A percentile compares a stretch with the other conserved stretches of the same genome.
Evolutionary conservation across 2,888 invertebrate genomes (phyloP).

Genomic region (Hirudinaria manillensis): DNA sequence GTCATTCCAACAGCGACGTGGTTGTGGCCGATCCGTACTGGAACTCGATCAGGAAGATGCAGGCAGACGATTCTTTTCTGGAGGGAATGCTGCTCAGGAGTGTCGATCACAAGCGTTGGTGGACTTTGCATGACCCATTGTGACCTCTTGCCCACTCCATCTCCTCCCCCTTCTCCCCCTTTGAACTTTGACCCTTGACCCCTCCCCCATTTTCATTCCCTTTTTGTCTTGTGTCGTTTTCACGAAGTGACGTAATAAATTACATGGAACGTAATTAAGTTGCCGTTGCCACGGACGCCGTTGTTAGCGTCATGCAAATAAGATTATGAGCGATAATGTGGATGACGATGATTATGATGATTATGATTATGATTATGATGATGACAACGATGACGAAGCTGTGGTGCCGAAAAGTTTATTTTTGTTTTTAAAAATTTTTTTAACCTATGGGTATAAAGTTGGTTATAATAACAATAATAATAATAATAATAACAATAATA

Average conservation of each 20-base stretch:
- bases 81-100: slow-evolving; percentile 46
- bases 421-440: too few species aligned
- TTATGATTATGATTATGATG: neutral
- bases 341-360: neutral
- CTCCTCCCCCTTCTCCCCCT: neutral
- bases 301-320: neutral
- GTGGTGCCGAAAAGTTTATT: too few species aligned
- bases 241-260: too few species aligned
- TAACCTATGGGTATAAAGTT: too few species aligned
- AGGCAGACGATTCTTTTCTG: slow-evolving; percentile 42
- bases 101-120: slow-evolving; percentile 44
- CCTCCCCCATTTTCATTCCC: neutral
- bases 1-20: neutral
- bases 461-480: too few species aligned
- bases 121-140: neutral
- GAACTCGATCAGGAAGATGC: slow-evolving; percentile 33
- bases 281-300: neutral
- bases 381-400: neutral
- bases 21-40: slow-evolving; percentile 32
- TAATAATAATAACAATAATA: too few species aligned
- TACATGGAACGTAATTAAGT: too few species aligned
- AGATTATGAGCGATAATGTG: neutral
- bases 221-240: neutral
- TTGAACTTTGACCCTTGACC: neutral
- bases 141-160: neutral